These are phyloP conservation scores for Schizopygopsis malacanthus DNA, from an alignment of 2,797 vertebrate genomes.

Conservation along the genomic window DNA sequence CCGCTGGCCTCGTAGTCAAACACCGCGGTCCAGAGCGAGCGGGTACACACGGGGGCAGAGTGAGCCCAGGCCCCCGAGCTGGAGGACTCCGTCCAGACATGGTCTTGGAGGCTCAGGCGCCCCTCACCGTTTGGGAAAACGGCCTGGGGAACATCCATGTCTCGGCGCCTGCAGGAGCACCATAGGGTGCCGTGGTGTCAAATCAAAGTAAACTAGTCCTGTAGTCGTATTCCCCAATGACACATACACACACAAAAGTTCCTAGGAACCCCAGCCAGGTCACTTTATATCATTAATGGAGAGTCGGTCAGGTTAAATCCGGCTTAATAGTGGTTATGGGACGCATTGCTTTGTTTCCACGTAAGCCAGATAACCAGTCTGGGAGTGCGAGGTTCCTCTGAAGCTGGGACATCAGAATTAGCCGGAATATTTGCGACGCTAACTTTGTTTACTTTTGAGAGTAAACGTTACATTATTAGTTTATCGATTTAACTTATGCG, in stretches of 20 bases:
- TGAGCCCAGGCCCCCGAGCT: slow-evolving; percentile 72
- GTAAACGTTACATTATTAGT: neutral
- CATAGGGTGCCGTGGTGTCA: slow-evolving; percentile 80
- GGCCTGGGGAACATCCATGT: slow-evolving; percentile 85
- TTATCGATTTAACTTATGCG: neutral
- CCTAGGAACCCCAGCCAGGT: neutral
- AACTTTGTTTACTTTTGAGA: neutral
- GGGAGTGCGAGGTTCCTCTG: slow-evolving; percentile 9
- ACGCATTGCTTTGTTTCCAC: slow-evolving; percentile 43
- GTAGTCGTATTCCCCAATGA: slow-evolving; percentile 13
- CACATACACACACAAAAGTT: neutral
- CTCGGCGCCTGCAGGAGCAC: slow-evolving; percentile 80
- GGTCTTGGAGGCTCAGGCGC: slow-evolving; percentile 75
- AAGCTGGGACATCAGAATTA: slow-evolving; percentile 20
- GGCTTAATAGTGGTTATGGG: slow-evolving; percentile 27
- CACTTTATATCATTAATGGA: slow-evolving; percentile 27
- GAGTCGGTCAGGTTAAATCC: slow-evolving; percentile 37
- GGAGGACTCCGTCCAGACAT: slow-evolving; percentile 73
- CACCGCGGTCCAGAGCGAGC: slow-evolving; percentile 86
- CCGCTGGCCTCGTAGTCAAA: slow-evolving; percentile 89
- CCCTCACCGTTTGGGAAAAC: slow-evolving; percentile 85
- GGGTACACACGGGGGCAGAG: slow-evolving; percentile 78
- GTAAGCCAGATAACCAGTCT: slow-evolving; percentile 41
- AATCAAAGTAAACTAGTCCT: slow-evolving; percentile 56
- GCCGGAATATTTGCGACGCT: neutral